These are phyloP conservation scores for Andrena fulva DNA, from an alignment of 2,888 invertebrate species.

Conservation along the genomic window DNA sequence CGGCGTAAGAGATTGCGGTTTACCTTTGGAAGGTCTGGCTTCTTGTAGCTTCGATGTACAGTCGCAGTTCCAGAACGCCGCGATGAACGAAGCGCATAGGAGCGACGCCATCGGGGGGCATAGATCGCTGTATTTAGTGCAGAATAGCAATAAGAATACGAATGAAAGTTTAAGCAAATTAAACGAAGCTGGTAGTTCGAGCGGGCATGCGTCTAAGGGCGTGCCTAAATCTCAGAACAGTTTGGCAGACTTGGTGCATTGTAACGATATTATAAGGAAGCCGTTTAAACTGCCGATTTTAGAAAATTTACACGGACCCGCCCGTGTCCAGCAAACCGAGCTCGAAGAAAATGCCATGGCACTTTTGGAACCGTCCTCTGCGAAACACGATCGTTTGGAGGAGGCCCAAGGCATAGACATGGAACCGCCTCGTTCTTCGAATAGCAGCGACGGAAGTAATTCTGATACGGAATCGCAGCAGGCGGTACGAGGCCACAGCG, in stretches of 20 bases:
- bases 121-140: slow-evolving; percentile 34
- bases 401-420: slow-evolving; percentile 74
- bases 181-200: slow-evolving; percentile 32
- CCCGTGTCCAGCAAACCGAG: slow-evolving; percentile 73
- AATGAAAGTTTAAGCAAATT: slow-evolving; percentile 39
- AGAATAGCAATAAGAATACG: slow-evolving; percentile 54
- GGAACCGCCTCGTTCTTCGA: slow-evolving; percentile 76
- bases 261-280: slow-evolving; percentile 57
- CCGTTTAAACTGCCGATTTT: slow-evolving; percentile 81
- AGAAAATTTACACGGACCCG: slow-evolving; percentile 75
- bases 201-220: slow-evolving; percentile 41
- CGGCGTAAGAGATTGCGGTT: slow-evolving; percentile 20
- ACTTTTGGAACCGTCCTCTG: slow-evolving; percentile 73
- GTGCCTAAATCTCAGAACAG: slow-evolving; percentile 42
- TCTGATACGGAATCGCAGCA: slow-evolving; percentile 82
- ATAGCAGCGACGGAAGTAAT: slow-evolving; percentile 81
- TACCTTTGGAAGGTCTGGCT: slow-evolving; percentile 38
- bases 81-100: slow-evolving; percentile 18
- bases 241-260: slow-evolving; percentile 37
- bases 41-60: slow-evolving; percentile 37
- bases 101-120: slow-evolving; percentile 37
- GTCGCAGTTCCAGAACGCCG: slow-evolving; percentile 33
- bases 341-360: slow-evolving; percentile 79
- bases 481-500: slow-evolving; percentile 67
- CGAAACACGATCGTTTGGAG: slow-evolving; percentile 69